These are phyloP conservation scores for Diachasma alloeum DNA, from an alignment of 1,140 invertebrate species.

Conservation along the genomic window DNA sequence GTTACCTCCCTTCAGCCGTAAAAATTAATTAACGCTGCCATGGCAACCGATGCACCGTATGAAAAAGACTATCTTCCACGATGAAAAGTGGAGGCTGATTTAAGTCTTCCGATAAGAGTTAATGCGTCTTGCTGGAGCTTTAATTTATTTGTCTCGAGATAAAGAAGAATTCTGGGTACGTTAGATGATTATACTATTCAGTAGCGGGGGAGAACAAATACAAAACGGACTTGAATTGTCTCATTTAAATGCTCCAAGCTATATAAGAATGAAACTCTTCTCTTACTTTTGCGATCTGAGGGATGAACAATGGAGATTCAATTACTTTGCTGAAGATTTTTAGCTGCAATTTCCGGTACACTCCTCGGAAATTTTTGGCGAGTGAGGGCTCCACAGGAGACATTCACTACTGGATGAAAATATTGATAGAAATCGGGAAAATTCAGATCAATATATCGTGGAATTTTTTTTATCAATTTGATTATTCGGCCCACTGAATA, in stretches of 20 bases:
- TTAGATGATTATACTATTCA: background rate
- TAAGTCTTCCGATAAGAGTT: background rate
- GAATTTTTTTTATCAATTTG: too few relatives aligned
- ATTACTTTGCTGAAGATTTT: too few relatives aligned
- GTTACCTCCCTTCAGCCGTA: background rate
- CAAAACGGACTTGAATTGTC: background rate
- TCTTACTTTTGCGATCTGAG: too few relatives aligned
- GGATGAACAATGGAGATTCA: too few relatives aligned
- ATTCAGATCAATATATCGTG: too few relatives aligned
- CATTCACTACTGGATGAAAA: too few relatives aligned
- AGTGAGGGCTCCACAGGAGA: too few relatives aligned
- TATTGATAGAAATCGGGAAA: too few relatives aligned
- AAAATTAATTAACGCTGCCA: constrained; percentile 6
- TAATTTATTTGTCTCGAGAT: constrained; percentile 8
- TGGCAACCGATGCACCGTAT: background rate
- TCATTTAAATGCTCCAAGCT: background rate
- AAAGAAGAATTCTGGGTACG: background rate
- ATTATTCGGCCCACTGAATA: too few relatives aligned
- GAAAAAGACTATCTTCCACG: background rate
- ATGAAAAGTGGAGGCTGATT: constrained; percentile 10
- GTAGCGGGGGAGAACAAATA: background rate
- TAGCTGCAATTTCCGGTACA: too few relatives aligned
- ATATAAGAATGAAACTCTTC: too few relatives aligned
- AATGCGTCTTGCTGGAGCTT: background rate
- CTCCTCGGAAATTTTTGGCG: too few relatives aligned